These are phyloP conservation scores for Drepanosiphum platanoidis DNA, from an alignment of 2,888 invertebrate species.

Conservation along the genomic window DNA sequence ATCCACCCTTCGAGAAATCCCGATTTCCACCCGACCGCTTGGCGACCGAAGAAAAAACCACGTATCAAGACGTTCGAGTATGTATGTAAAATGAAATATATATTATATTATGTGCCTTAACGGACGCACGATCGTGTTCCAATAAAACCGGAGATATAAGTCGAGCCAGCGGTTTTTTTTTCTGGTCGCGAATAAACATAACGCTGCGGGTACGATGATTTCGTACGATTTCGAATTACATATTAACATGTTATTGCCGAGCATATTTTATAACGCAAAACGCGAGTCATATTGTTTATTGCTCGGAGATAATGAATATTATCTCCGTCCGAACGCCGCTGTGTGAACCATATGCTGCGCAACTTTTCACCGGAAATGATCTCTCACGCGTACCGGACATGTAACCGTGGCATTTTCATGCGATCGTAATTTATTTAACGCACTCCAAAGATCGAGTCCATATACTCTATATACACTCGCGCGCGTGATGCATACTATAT, in stretches of 20 bases:
- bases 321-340: slow-evolving; percentile 30
- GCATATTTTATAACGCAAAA: not conserved
- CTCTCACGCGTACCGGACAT: not conserved
- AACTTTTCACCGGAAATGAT: slow-evolving; percentile 50
- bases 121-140: too few relatives aligned
- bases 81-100: too few relatives aligned
- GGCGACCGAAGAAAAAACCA: too few relatives aligned
- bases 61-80: too few relatives aligned
- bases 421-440: slow-evolving; percentile 27
- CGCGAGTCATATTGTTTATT: slow-evolving; percentile 30
- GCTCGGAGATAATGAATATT: slow-evolving; percentile 16
- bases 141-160: not conserved
- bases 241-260: not conserved
- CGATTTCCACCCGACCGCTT: too few relatives aligned
- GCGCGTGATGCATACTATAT: too few relatives aligned
- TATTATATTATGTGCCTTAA: too few relatives aligned
- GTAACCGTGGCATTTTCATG: slow-evolving; percentile 25
- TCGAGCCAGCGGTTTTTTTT: not conserved
- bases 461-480: not conserved
- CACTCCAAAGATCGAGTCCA: not conserved
- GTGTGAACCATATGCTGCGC: slow-evolving; percentile 15
- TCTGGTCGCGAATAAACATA: not conserved
- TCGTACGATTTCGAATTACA: slow-evolving; percentile 9
- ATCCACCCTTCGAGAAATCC: too few relatives aligned
- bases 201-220: slow-evolving; percentile 2